Percentiles rank a stretch among this genome's conserved stretches.
phyloP scores from a whole-genome alignment of 2,888 invertebrate species.

The Stomorhina lunata region DNA sequence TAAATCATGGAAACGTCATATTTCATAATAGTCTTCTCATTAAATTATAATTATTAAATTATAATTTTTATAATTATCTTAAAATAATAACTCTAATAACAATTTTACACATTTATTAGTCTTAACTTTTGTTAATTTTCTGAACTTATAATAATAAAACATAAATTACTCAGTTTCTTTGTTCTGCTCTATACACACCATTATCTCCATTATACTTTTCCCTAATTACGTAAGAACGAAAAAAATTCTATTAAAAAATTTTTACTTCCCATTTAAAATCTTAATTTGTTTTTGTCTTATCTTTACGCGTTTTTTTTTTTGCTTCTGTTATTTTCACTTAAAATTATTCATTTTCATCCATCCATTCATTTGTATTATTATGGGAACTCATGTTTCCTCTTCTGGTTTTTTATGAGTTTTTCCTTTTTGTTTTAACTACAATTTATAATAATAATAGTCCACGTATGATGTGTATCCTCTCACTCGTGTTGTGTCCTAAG shows the following conservation, averaged over 20 bases:
- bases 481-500: not conserved
- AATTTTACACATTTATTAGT: too few species aligned
- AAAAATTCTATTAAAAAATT: not conserved
- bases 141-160: not conserved
- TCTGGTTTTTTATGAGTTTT: too few species aligned
- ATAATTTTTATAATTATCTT: too few species aligned
- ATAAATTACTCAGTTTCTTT: not conserved
- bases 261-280: not conserved
- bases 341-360: constrained; percentile 4
- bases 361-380: constrained; percentile 9
- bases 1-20: too few species aligned
- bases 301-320: not conserved
- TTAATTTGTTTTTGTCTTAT: constrained; percentile 2
- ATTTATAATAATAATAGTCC: not conserved
- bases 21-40: too few species aligned
- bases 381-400: not conserved
- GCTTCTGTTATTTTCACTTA: too few species aligned
- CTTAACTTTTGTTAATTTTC: too few species aligned
- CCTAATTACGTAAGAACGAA: not conserved
- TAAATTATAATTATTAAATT: too few species aligned
- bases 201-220: not conserved
- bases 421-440: not conserved
- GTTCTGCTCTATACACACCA: not conserved
- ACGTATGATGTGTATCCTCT: not conserved
- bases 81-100: too few species aligned